Percentiles rank a stretch among this genome's conserved stretches.
Evolutionary conservation across 2,797 vertebrate species (phyloP).

Genomic region (Thalassophryne amazonica): DNA sequence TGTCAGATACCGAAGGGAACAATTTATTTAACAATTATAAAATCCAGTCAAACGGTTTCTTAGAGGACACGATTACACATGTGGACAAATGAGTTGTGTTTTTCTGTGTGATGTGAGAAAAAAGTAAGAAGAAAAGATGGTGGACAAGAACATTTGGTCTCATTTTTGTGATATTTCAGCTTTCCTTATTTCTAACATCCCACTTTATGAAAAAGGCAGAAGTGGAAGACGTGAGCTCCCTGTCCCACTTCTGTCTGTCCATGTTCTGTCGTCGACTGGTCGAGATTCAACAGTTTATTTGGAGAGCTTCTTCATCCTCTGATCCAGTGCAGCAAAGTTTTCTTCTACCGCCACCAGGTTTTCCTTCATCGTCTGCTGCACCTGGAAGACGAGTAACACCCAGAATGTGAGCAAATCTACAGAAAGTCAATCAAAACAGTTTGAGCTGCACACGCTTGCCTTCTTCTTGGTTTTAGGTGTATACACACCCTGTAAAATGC

Average conservation of each 20-base stretch:
- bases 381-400: conserved; percentile 77
- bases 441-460: too few relatives aligned
- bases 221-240: conserved; percentile 44
- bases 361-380: conserved; percentile 92
- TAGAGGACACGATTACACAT: too few relatives aligned
- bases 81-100: conserved; percentile 34
- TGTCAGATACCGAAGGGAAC: conserved; percentile 17
- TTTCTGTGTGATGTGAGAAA: conserved; percentile 39
- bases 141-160: conserved; percentile 62
- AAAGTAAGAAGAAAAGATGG: conserved; percentile 26
- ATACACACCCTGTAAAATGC: too few relatives aligned
- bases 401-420: neutral
- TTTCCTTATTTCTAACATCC: conserved; percentile 55
- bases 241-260: conserved; percentile 44
- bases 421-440: too few relatives aligned
- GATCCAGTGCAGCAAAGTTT: conserved; percentile 84
- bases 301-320: conserved; percentile 87
- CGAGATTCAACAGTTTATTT: conserved; percentile 71
- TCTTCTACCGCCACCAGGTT: conserved; percentile 86
- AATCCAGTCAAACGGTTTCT: conserved; percentile 59
- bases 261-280: conserved; percentile 24
- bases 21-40: conserved; percentile 47
- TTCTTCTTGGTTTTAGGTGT: too few relatives aligned
- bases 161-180: conserved; percentile 33
- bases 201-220: conserved; percentile 57